Evolutionary conservation across 2,888 invertebrate species (phyloP).

Genomic region (Onchidella celtica): DNA sequence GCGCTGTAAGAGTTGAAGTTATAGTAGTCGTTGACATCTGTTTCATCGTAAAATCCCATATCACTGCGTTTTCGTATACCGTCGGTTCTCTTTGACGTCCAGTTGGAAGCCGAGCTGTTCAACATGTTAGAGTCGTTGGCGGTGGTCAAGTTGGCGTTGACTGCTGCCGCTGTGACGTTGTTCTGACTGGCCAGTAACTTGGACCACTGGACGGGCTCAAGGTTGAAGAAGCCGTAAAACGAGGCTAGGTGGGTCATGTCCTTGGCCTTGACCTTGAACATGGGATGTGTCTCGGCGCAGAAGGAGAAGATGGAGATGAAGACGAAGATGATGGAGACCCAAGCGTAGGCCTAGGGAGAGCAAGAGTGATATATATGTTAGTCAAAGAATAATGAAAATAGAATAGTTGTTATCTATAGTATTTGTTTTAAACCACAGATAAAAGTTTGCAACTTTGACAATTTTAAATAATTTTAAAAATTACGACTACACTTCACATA

Average conservation of each 20-base stretch:
- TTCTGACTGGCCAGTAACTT: constrained; percentile 20
- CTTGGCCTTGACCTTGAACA: constrained; percentile 60
- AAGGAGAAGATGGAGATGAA: constrained; percentile 76
- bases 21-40: not conserved
- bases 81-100: not conserved
- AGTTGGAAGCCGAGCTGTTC: not conserved
- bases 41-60: not conserved
- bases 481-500: too few species aligned
- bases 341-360: constrained; percentile 71
- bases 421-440: too few species aligned
- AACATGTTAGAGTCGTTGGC: not conserved
- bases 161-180: not conserved
- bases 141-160: not conserved
- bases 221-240: constrained; percentile 57
- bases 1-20: not conserved
- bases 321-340: constrained; percentile 75
- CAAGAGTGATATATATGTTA: too few species aligned
- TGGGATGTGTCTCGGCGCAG: constrained; percentile 75
- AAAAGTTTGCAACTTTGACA: too few species aligned
- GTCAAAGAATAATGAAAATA: too few species aligned
- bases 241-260: constrained; percentile 50
- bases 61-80: not conserved
- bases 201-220: constrained; percentile 42
- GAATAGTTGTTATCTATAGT: too few species aligned
- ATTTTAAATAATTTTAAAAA: not conserved